Percentiles rank a stretch among this genome's conserved stretches.
phyloP scores from a whole-genome alignment of 2,113 vertebrate species.

The Festucalex cinctus region DNA sequence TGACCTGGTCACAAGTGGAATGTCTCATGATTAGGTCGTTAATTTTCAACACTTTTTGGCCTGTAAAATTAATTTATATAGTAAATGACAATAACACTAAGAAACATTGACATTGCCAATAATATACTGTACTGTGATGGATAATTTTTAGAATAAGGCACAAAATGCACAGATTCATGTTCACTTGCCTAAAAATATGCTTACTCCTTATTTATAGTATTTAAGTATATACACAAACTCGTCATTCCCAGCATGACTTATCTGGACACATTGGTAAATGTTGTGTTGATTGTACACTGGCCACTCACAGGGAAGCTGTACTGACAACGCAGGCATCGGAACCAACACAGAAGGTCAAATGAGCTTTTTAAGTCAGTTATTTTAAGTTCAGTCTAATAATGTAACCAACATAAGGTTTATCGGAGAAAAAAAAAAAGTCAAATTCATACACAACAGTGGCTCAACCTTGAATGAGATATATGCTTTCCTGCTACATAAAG shows the following conservation, averaged over 20 bases:
- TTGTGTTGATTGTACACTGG: conserved; percentile 81
- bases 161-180: conserved; percentile 98
- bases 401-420: conserved; percentile 31
- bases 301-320: conserved; percentile 54
- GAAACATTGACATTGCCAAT: conserved; percentile 77
- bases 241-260: conserved; percentile 95
- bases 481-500: conserved; percentile 50
- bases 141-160: conserved; percentile 93
- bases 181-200: conserved; percentile 90
- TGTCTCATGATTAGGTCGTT: conserved; percentile 52
- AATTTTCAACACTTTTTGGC: conserved; percentile 24
- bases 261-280: conserved; percentile 73
- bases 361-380: conserved; percentile 43
- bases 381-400: conserved; percentile 35
- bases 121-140: conserved; percentile 65
- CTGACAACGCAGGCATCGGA: conserved; percentile 39
- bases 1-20: conserved; percentile 59
- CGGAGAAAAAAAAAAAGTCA: conserved; percentile 11
- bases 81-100: conserved; percentile 66
- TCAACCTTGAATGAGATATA: conserved; percentile 39
- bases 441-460: neutral
- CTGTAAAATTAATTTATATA: conserved; percentile 31
- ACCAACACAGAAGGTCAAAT: conserved; percentile 36
- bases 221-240: conserved; percentile 85
- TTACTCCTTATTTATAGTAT: conserved; percentile 80